A percentile compares a stretch with the other conserved stretches of the same genome.
These are phyloP conservation scores for Phocides pigmalion DNA, from an alignment of 1,140 invertebrate genomes.

Conservation along the genomic window DNA sequence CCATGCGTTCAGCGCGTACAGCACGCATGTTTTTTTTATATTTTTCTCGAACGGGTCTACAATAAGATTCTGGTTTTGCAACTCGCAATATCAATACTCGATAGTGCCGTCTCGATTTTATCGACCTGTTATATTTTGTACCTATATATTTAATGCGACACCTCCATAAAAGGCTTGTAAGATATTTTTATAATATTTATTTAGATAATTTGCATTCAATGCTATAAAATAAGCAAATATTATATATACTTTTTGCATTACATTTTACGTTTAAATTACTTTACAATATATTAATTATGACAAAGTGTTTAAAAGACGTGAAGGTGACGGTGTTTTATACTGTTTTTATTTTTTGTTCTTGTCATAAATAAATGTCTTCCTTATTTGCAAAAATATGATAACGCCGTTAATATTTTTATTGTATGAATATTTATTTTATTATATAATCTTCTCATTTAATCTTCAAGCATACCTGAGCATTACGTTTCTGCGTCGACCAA, in stretches of 20 bases:
- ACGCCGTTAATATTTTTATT: constrained; percentile 6
- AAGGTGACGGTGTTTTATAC: too few species aligned
- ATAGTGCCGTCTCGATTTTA: constrained; percentile 60
- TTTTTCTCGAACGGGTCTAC: constrained; percentile 76
- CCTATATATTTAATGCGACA: constrained; percentile 20
- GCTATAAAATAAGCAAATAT: too few species aligned
- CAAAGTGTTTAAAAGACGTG: too few species aligned
- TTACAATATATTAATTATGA: too few species aligned
- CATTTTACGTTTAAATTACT: too few species aligned
- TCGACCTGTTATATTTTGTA: constrained; percentile 44
- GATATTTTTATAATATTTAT: constrained; percentile 2
- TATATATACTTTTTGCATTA: too few species aligned
- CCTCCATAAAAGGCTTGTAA: constrained; percentile 3
- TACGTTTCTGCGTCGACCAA: constrained; percentile 8
- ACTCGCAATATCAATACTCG: constrained; percentile 67
- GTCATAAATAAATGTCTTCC: too few species aligned
- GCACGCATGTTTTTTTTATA: constrained; percentile 57
- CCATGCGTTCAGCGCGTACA: constrained; percentile 73
- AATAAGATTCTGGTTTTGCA: constrained; percentile 82
- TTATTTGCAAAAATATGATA: neutral
- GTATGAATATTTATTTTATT: constrained; percentile 1
- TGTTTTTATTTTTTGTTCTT: too few species aligned
- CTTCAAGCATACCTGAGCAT: constrained; percentile 22
- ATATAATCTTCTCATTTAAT: constrained; percentile 27
- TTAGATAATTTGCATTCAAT: too few species aligned